Evolutionary conservation across 2,797 vertebrate species (phyloP), one percentile per base, ranked within the genome.

Genomic region (Melanotaenia trifasciata): DNA sequence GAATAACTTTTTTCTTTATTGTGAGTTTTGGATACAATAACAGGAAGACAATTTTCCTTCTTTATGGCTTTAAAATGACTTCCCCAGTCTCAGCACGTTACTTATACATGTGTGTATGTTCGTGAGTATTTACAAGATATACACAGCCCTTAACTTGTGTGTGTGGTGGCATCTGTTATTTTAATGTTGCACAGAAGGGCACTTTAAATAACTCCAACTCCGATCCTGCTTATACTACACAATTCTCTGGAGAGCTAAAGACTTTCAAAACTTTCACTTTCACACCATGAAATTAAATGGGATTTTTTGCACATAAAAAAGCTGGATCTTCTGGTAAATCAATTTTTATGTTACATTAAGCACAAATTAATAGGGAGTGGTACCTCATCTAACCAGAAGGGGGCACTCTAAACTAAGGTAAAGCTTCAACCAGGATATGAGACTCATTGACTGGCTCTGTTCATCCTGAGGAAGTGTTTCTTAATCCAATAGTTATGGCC

Each of bases 331-430:
- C 62, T 74, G 66, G 59, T 54, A 71, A 72, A 83, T 83, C 61
- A 79, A 64, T 63, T 32, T 59, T 65, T 64, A 56, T 45, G 43
- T 10, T 22, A 22, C 32, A 13, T 26, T 18, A n/a, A 6, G 32
- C 8, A 36, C 35, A 13, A 30, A 35, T 32, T 64, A 22, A 66
- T 33, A 18, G 5, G 7, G 10, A 13, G 40, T 0, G 4, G 7
- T 67, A 57, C 61, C 53, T 8, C 1, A 2, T 58, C 14, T 72
- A 38, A 16, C 85, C 93, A 92, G 57, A 0, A 85, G 92, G 64
- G 71, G 90, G 90, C 79, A 83, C 0, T 80, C 4, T 85, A 64
- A 79, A 74, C 51, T 13, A 53, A n/a, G 28, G 1, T 45, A 32
- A 36, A 45, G 28, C 16, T 33, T 18, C 0, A 62, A 30, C 4